These are phyloP conservation scores for Trochalopteron elliotii DNA, from an alignment of 2,113 vertebrate species.

Conservation along the genomic window DNA sequence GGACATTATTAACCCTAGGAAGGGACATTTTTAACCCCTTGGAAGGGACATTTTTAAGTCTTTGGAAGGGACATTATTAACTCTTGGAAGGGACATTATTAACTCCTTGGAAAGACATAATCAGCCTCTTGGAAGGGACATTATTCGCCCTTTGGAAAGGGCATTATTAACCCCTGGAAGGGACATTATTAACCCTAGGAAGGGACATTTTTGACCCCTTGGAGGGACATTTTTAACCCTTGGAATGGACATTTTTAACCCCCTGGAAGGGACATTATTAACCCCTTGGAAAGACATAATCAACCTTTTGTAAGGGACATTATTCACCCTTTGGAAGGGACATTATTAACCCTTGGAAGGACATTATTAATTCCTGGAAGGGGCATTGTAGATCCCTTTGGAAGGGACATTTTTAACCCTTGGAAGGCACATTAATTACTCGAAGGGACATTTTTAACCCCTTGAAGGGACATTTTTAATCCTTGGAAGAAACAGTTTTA, in stretches of 20 bases:
- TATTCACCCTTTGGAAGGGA: too few species aligned
- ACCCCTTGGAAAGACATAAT: too few species aligned
- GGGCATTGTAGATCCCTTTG: not conserved
- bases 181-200: not conserved
- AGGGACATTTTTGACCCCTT: too few species aligned
- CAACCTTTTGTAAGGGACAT: too few species aligned
- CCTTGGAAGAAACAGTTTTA: too few species aligned
- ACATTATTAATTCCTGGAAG: not conserved
- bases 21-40: not conserved
- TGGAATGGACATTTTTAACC: too few species aligned
- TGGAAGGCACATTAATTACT: not conserved
- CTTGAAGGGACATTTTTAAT: not conserved
- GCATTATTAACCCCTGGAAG: not conserved
- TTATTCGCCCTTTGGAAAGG: not conserved
- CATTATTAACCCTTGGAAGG: too few species aligned
- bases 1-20: not conserved
- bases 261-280: too few species aligned
- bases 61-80: not conserved
- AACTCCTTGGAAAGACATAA: not conserved
- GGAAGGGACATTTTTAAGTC: too few species aligned
- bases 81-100: not conserved
- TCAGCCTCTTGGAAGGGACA: not conserved
- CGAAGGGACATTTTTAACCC: not conserved
- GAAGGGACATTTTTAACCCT: not conserved
- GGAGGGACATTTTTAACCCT: too few species aligned